Evolutionary conservation across 2,113 vertebrate genomes (phyloP).

Genomic region (Grammomys surdaster): DNA sequence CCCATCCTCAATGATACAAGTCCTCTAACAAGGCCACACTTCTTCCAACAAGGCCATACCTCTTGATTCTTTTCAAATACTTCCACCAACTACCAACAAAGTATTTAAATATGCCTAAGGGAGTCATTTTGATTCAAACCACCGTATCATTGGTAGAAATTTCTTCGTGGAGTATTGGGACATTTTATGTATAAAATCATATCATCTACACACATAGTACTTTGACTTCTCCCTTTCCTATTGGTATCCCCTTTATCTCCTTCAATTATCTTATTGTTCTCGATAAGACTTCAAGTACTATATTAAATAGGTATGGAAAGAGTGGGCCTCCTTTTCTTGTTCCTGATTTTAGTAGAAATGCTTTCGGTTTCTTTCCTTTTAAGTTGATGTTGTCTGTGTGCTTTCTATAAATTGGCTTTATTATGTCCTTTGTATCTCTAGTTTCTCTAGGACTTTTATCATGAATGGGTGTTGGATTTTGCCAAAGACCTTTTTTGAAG

Average conservation of each 20-base stretch:
- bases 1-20: neutral
- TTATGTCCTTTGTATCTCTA: neutral
- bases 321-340: neutral
- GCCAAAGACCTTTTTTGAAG: neutral
- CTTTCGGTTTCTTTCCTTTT: neutral
- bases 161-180: neutral
- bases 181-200: neutral
- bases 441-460: too few relatives aligned
- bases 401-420: neutral
- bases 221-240: neutral
- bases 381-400: neutral
- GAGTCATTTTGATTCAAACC: neutral
- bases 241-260: neutral
- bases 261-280: neutral
- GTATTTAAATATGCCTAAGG: neutral
- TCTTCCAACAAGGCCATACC: neutral
- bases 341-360: neutral
- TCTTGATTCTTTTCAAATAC: neutral
- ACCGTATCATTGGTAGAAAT: neutral
- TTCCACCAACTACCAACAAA: neutral
- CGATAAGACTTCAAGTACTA: neutral
- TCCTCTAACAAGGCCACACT: neutral
- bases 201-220: neutral
- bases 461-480: neutral
- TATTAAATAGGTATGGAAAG: neutral